phyloP scores from a whole-genome alignment of 2,888 invertebrate genomes.

The Amphipyra tragopoginis region DNA sequence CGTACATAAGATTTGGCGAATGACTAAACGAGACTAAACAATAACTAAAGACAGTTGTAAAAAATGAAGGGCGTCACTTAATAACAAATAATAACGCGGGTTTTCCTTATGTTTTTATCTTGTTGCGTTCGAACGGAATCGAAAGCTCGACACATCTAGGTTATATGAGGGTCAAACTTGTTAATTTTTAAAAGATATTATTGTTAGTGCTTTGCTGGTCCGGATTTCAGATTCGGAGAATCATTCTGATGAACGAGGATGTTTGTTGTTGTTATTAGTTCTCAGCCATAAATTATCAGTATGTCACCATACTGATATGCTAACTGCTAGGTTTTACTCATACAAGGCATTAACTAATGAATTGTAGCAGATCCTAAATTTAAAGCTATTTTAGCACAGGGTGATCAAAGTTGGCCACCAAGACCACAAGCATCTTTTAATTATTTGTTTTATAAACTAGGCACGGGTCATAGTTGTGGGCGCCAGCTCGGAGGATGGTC shows the following conservation, averaged over 20 bases:
- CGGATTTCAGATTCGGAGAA: too few species aligned
- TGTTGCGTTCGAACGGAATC: constrained; percentile 10
- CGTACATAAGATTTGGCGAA: constrained; percentile 3
- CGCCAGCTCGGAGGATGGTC: too few species aligned
- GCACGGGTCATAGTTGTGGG: too few species aligned
- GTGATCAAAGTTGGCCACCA: too few species aligned
- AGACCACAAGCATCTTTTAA: too few species aligned
- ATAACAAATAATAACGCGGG: constrained; percentile 4
- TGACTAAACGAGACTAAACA: constrained; percentile 3
- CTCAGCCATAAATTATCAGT: neutral
- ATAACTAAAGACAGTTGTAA: constrained; percentile 5
- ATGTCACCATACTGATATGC: too few species aligned
- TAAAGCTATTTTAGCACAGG: too few species aligned
- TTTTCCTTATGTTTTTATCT: constrained; percentile 29
- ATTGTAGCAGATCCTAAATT: too few species aligned
- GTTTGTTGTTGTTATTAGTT: neutral
- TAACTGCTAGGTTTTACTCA: too few species aligned
- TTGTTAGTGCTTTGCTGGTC: neutral
- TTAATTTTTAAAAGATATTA: neutral
- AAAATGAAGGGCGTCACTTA: constrained; percentile 20
- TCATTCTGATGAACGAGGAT: neutral
- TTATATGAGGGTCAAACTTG: constrained; percentile 7
- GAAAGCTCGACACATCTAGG: constrained; percentile 21
- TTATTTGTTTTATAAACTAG: too few species aligned
- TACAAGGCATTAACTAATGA: too few species aligned